A percentile compares a stretch with the other conserved stretches of the same genome.
Evolutionary conservation across 2,888 invertebrate species (phyloP).

Genomic region (Sesia bembeciformis): DNA sequence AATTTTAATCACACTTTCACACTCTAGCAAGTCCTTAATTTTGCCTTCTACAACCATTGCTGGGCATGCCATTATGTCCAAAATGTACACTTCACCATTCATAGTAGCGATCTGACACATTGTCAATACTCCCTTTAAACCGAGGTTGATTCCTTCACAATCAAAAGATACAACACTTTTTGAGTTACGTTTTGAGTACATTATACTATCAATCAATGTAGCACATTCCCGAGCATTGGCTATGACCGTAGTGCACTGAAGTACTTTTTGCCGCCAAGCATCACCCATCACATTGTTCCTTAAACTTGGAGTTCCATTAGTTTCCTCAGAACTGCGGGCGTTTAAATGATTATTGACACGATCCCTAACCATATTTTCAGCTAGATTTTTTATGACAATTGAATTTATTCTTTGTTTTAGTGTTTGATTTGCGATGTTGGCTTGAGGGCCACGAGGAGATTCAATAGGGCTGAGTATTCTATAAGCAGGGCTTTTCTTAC

Average conservation of each 20-base stretch:
- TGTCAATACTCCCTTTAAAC: constrained; percentile 90
- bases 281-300: constrained; percentile 75
- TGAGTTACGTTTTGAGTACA: constrained; percentile 70
- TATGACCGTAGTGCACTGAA: constrained; percentile 88
- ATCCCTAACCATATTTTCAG: constrained; percentile 83
- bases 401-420: constrained; percentile 92
- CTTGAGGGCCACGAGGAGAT: constrained; percentile 64
- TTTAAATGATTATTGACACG: constrained; percentile 65
- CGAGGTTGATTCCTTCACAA: constrained; percentile 94
- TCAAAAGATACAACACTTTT: constrained; percentile 87
- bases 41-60: constrained; percentile 85
- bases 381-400: constrained; percentile 90
- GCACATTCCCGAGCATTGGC: constrained; percentile 85
- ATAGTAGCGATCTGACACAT: constrained; percentile 89
- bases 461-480: constrained; percentile 69
- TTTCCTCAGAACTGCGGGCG: constrained; percentile 54
- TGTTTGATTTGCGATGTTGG: constrained; percentile 80
- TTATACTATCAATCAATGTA: constrained; percentile 83
- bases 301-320: constrained; percentile 54
- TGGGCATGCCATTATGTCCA: constrained; percentile 91
- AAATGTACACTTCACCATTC: constrained; percentile 87
- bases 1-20: constrained; percentile 87
- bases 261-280: constrained; percentile 86
- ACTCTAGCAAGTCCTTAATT: constrained; percentile 85
- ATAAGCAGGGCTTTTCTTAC: constrained; percentile 54